These are phyloP conservation scores for Excalfactoria chinensis DNA, from an alignment of 2,113 vertebrate genomes.

Conservation along the genomic window DNA sequence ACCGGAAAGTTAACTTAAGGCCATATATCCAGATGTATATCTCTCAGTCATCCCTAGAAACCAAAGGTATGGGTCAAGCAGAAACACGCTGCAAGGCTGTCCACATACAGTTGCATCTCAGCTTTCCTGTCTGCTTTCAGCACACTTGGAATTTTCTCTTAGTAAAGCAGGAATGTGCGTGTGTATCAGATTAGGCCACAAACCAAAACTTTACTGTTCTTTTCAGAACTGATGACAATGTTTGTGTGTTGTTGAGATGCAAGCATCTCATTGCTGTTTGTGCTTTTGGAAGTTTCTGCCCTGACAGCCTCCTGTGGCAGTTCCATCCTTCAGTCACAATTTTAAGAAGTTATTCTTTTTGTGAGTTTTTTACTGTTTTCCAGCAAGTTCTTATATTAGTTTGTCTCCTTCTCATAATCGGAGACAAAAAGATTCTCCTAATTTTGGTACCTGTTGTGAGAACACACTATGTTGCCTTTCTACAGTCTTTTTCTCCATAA, in stretches of 20 bases:
- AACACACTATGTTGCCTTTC: background rate
- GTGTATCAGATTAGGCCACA: background rate
- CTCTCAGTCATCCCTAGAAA: background rate
- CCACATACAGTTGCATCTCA: background rate
- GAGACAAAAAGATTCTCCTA: background rate
- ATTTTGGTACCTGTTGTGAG: background rate
- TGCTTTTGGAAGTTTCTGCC: background rate
- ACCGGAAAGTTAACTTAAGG: background rate
- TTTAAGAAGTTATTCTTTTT: background rate
- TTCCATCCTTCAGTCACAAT: background rate
- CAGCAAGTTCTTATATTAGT: background rate
- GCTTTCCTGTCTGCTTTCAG: background rate
- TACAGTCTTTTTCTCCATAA: background rate
- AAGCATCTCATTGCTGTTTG: background rate
- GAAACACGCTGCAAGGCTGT: background rate
- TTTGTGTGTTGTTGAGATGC: background rate
- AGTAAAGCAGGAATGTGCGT: background rate
- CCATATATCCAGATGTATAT: accelerated
- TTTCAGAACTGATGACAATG: background rate
- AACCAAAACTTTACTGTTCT: background rate
- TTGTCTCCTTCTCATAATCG: background rate
- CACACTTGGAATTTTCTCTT: background rate
- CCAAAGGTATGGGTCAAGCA: background rate
- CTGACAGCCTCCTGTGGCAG: background rate
- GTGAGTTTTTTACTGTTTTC: background rate